Percentiles rank a stretch among this genome's conserved stretches.
Evolutionary conservation across 2,113 vertebrate genomes (phyloP).

Genomic region (Eidolon helvum): DNA sequence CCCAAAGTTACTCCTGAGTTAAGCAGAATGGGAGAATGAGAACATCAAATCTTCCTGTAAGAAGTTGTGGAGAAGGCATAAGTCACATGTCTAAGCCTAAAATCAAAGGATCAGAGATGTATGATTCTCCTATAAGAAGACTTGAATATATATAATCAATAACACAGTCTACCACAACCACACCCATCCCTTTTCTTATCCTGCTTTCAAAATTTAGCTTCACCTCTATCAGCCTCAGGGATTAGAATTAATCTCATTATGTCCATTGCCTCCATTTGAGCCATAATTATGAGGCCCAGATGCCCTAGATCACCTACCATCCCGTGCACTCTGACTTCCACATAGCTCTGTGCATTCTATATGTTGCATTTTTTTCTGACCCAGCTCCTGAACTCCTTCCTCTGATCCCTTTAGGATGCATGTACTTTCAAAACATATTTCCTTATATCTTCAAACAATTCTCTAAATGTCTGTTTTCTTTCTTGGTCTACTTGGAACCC

Average conservation of each 20-base stretch:
- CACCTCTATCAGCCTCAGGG: background rate
- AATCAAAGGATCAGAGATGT: background rate
- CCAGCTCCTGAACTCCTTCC: background rate
- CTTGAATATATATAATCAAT: background rate
- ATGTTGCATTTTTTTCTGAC: background rate
- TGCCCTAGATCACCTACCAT: background rate
- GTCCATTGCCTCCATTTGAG: background rate
- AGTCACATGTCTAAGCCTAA: background rate
- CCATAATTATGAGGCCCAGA: background rate
- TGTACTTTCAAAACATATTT: background rate
- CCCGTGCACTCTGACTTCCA: background rate
- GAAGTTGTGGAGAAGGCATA: background rate
- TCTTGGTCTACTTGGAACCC: background rate
- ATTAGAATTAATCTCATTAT: background rate
- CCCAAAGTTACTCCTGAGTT: background rate
- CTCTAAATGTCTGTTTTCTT: background rate
- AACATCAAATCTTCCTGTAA: background rate
- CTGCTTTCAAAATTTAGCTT: background rate
- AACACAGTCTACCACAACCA: background rate
- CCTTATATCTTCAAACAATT: background rate
- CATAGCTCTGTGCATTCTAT: background rate
- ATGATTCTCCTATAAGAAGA: background rate
- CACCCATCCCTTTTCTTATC: background rate
- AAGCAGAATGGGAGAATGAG: background rate
- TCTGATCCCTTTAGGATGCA: background rate